phyloP scores from a whole-genome alignment of 2,888 invertebrate species.

The Cabera pusaria region DNA sequence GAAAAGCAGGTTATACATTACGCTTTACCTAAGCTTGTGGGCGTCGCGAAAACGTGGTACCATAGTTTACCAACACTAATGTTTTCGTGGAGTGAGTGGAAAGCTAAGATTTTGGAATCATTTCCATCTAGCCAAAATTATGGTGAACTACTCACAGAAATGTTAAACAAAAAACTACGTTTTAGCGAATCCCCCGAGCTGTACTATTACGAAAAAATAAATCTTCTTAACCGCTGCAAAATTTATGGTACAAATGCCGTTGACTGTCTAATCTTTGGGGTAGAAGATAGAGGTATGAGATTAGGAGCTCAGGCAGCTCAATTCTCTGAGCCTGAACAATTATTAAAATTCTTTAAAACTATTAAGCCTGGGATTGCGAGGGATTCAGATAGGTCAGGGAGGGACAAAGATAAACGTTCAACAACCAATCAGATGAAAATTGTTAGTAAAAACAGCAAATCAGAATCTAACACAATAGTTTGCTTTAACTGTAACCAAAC shows the following conservation, averaged over 20 bases:
- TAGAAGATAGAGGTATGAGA: slow-evolving; percentile 1
- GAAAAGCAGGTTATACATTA: slow-evolving; percentile 7
- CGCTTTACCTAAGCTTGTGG: slow-evolving; percentile 2
- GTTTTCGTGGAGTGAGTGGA: slow-evolving; percentile 5
- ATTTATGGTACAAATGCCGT: neutral
- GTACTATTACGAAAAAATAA: slow-evolving; percentile 7
- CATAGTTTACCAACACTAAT: slow-evolving; percentile 1
- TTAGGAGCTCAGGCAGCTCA: slow-evolving; percentile 6
- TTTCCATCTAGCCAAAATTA: slow-evolving; percentile 3
- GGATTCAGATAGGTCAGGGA: neutral
- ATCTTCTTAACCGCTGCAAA: slow-evolving; percentile 1
- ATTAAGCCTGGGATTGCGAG: neutral
- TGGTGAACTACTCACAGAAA: slow-evolving; percentile 2
- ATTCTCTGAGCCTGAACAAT: slow-evolving; percentile 4
- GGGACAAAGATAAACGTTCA: neutral
- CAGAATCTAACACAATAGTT: too few relatives aligned
- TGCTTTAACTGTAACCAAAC: too few relatives aligned
- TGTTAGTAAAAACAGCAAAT: too few relatives aligned
- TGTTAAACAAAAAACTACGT: neutral
- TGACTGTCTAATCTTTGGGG: slow-evolving; percentile 3
- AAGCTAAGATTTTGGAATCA: neutral
- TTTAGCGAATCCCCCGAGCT: slow-evolving; percentile 5
- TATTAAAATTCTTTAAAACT: neutral
- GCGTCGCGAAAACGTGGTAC: slow-evolving; percentile 6
- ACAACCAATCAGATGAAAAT: too few relatives aligned